Evolutionary conservation across 2,113 vertebrate genomes (phyloP), one percentile per base, ranked within the genome.

Genomic region (Chloroceryle aenea): DNA sequence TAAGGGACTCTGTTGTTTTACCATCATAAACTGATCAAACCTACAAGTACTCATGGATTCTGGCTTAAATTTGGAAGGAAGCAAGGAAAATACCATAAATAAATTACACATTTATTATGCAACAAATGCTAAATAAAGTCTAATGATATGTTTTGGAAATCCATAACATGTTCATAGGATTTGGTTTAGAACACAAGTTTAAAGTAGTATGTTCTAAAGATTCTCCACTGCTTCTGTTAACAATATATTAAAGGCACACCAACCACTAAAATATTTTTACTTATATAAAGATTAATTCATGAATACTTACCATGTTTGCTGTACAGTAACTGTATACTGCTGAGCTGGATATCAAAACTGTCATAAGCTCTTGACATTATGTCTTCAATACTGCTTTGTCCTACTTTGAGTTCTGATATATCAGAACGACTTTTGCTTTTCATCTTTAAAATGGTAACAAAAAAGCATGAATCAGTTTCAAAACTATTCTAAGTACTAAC

Each of bases 321-420:
- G 66, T 99, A 99, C 34, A 99, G 98, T 61, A 99, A 98, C 95
- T 99, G 99, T 95, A 99, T 98, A 92, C 98, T 99, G 95, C 97
- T 99, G 42, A 99, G 99, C 15, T 99, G 98, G 71, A 99, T 47
- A 78, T 99, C 99, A 93, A 99, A 99, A 87, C 98, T 98, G 95
- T 99, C 99, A 47, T 99, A 99, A 27, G 99, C 99, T 98, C 98
- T 98, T 72, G 97, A 98, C 98, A 99, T 99, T 97, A 99, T 99
- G 93, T 99, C 99, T 98, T 99, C 99, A 83, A 99, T 98, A 69
- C 97, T 98, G 75, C 98, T 98, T 82, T 98, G 98, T 80, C 94
- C 94, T 67, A 96, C 96, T 32, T 98, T 98, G 67, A 99, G 97
- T 93, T 98, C 97, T 42, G 99, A 98, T 80, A 99, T 96, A 84